Evolutionary conservation across 2,113 vertebrate genomes (phyloP), one percentile per base, ranked within the genome.

Genomic region (Bungarus multicinctus): DNA sequence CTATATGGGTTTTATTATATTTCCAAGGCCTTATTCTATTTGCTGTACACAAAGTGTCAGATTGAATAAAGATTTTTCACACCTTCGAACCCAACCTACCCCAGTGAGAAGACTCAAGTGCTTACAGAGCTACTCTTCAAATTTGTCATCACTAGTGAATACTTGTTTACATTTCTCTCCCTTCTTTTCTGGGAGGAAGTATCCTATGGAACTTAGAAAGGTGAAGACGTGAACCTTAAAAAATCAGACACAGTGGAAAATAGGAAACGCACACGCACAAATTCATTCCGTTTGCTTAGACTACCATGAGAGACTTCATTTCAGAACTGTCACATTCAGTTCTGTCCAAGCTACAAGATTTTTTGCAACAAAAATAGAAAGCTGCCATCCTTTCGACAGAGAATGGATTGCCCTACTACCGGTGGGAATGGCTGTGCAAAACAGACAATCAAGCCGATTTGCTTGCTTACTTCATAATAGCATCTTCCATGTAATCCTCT

Each of bases 41-140:
- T 92, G 47, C 81, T 34, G 74, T 34, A 85, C 45, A 57, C 69
- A 91, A 34, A 74, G 30, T 88, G 25, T 14, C 74, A 16, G 1
- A 87, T 14, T 74, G 58, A 6, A 47, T 0, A 2, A 94, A 94
- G 25, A 20, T 74, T 53, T 11, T 39, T 88, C 45, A 54, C 23
- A 87, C 3, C 27, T 27, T 69, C 89, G 89, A 93, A 18, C 2
- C 64, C 34, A 2, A 5, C 7, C 91, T 92, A 27, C 54, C 30
- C 43, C 27, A 69, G 0, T 69, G 20, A 93, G 87, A 87, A 92
- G 30, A 89, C 9, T 6, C 88, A 60, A 64, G 87, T 4, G 25
- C 93, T 90, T 34, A 3, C 89, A 94, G 90, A 54, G 22, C 50
- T 47, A 20, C 12, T 94, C 93, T 90, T 58, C 81, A 34, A 47